A percentile compares a stretch with the other conserved stretches of the same genome.
Evolutionary conservation across 2,797 vertebrate genomes (phyloP).

Genomic region (Esox masquinongy): DNA sequence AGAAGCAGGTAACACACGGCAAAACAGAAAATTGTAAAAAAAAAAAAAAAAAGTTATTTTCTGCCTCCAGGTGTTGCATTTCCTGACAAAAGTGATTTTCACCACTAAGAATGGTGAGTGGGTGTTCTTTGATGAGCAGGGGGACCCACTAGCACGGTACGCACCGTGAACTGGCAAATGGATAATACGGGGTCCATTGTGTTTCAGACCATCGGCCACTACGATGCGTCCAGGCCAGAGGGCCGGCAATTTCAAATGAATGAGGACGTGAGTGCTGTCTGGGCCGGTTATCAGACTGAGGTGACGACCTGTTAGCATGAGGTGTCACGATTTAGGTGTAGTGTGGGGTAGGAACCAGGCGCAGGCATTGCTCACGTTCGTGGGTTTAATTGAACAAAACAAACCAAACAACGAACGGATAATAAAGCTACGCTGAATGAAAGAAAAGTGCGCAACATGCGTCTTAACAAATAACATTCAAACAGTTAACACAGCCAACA

Average conservation of each 20-base stretch:
- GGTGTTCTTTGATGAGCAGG: constrained; percentile 72
- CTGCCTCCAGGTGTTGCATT: constrained; percentile 71
- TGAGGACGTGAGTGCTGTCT: constrained; percentile 59
- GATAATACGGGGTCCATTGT: constrained; percentile 59
- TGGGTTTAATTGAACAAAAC: too few species aligned
- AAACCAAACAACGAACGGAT: too few species aligned
- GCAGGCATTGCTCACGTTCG: too few species aligned
- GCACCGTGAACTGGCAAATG: constrained; percentile 80
- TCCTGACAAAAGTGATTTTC: constrained; percentile 74
- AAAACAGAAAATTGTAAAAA: too few species aligned
- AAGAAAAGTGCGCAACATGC: too few species aligned
- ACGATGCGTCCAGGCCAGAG: constrained; percentile 70
- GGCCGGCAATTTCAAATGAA: constrained; percentile 74
- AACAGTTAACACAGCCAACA: too few species aligned
- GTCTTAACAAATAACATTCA: too few species aligned
- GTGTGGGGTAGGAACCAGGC: too few species aligned
- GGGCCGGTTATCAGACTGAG: constrained; percentile 62
- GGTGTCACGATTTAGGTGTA: too few species aligned
- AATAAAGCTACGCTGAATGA: too few species aligned
- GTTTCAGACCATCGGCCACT: constrained; percentile 74
- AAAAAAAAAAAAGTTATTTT: not conserved
- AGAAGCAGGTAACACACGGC: not conserved
- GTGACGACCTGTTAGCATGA: constrained; percentile 40
- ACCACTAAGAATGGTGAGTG: constrained; percentile 73
- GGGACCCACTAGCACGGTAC: constrained; percentile 76